A percentile compares a stretch with the other conserved stretches of the same genome.
These are phyloP conservation scores for Leptopilina syphax DNA, from an alignment of 2,888 invertebrate species.

Conservation along the genomic window DNA sequence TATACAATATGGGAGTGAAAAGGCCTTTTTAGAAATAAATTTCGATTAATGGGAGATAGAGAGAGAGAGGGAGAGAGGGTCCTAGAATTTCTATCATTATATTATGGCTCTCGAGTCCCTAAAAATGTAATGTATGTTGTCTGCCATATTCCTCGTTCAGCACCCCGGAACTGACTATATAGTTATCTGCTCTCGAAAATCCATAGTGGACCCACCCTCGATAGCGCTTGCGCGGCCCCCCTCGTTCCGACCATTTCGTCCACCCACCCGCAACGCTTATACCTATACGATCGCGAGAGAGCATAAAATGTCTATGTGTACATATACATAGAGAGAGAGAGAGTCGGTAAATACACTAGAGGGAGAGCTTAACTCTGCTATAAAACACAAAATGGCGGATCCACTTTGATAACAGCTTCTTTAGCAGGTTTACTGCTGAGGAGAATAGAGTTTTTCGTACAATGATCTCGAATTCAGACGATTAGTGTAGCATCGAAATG, in stretches of 20 bases:
- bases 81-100: constrained; percentile 29
- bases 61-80: neutral
- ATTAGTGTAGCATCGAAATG: no score
- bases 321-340: no score
- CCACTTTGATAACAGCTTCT: constrained; percentile 55
- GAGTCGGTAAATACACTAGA: constrained; percentile 55
- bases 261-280: constrained; percentile 28
- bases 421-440: neutral
- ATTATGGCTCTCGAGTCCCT: constrained; percentile 38
- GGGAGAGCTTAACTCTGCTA: constrained; percentile 59
- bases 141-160: constrained; percentile 62
- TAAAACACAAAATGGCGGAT: constrained; percentile 67
- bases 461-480: no score
- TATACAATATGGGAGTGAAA: neutral
- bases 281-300: constrained; percentile 8
- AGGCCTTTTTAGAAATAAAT: constrained; percentile 1
- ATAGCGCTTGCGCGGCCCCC: constrained; percentile 71
- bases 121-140: constrained; percentile 43
- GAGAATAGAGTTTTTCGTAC: no score
- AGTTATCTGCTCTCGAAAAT: constrained; percentile 74
- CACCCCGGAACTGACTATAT: constrained; percentile 71
- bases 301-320: constrained; percentile 19
- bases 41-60: neutral
- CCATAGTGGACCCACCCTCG: constrained; percentile 75
- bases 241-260: constrained; percentile 53